A percentile compares a stretch with the other conserved stretches of the same genome.
Conservation (phyloP, 2,797 vertebrate genomes). For the Sebastes baramenuke region DNA sequence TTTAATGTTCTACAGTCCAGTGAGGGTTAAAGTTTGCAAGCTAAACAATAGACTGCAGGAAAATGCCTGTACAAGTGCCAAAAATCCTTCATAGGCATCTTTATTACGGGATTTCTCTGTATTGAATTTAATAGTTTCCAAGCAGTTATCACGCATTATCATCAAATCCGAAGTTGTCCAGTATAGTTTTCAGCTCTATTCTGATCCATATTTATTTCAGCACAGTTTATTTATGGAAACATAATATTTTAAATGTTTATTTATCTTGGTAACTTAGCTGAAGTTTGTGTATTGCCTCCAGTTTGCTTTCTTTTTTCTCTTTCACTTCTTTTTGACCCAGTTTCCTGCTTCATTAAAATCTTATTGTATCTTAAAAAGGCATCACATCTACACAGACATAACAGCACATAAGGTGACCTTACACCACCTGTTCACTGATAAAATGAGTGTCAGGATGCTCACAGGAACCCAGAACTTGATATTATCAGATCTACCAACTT, state of each 20-base stretch:
- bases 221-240: not conserved
- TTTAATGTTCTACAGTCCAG: not conserved
- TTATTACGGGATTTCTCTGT: not conserved
- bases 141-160: not conserved
- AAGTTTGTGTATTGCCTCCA: not conserved
- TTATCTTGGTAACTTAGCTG: not conserved
- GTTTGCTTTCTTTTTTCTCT: not conserved
- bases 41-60: not conserved
- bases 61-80: not conserved
- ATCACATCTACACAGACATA: not conserved
- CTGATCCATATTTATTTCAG: not conserved
- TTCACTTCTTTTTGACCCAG: not conserved
- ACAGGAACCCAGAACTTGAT: not conserved
- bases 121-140: not conserved
- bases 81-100: not conserved
- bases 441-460: not conserved
- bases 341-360: not conserved
- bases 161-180: not conserved
- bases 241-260: not conserved
- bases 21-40: not conserved
- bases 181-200: conserved; percentile 5
- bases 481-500: not conserved
- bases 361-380: not conserved
- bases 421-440: not conserved
- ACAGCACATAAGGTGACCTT: not conserved